Percentiles rank a stretch among this genome's conserved stretches.
Conservation (phyloP, 2,888 invertebrate genomes). For the Sesia apiformis region DNA sequence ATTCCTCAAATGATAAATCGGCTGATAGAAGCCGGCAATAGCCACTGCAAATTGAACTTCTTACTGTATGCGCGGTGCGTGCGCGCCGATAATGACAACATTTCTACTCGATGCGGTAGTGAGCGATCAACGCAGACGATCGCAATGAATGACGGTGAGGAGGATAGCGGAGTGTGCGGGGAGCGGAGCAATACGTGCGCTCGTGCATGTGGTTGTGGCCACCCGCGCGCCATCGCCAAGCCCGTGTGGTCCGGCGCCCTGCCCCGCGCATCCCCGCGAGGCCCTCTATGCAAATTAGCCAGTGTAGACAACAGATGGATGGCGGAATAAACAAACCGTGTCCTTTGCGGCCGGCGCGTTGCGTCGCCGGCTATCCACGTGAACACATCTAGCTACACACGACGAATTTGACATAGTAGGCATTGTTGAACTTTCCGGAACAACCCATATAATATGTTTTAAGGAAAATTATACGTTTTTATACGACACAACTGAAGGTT, state of each 20-base stretch:
- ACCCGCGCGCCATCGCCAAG: constrained; percentile 70
- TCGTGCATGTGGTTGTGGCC: constrained; percentile 68
- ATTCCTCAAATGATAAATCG: constrained; percentile 36
- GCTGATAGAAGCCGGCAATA: constrained; percentile 32
- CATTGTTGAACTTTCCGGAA: not conserved
- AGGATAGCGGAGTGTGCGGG: constrained; percentile 23
- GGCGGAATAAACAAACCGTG: constrained; percentile 71
- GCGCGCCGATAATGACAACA: constrained; percentile 65
- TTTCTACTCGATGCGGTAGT: constrained; percentile 66
- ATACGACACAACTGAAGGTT: too few relatives aligned
- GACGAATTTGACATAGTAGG: not conserved
- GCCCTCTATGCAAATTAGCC: constrained; percentile 74
- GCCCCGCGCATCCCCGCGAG: constrained; percentile 27
- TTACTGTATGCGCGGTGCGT: constrained; percentile 60
- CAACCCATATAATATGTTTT: not conserved
- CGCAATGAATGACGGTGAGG: constrained; percentile 68
- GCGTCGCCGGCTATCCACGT: not conserved
- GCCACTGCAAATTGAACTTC: constrained; percentile 35
- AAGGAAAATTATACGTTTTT: too few relatives aligned
- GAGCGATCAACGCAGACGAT: constrained; percentile 61
- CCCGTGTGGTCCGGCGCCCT: constrained; percentile 68
- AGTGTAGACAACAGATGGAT: constrained; percentile 74
- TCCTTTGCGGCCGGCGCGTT: constrained; percentile 29
- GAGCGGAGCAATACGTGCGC: constrained; percentile 42
- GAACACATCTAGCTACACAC: not conserved